Base-by-base conservation (phyloP, 2,797 vertebrate species). In the Pseudochirops corinnae region DNA sequence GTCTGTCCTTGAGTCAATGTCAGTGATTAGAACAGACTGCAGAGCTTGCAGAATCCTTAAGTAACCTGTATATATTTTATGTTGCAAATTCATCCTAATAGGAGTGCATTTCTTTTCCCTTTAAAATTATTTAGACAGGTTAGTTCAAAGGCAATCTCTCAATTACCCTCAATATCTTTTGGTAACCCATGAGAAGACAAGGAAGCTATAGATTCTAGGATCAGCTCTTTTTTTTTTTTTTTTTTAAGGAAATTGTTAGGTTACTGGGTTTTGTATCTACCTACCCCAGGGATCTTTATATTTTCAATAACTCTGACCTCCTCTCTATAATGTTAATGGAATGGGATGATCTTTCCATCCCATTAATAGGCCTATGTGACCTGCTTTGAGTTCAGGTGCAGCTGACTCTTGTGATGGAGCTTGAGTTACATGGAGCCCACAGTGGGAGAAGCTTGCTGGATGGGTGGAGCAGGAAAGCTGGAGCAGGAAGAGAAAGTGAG, bases 101-200 rank as follows among this genome's bases (percentile, higher is more conserved):
- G 0, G n/a, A 82, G 3, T 46, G 74, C 21, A 0, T 93, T 91
- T 92, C 6, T 97, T 94, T 0, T 57, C 91, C 3, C 67, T 96
- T 93, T 21, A 13, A 26, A 55, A 0, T 56, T 95, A 87, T 94
- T 96, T 97, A 93, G n/a, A 94, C 12, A 94, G 90, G 3, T 12
- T 1, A 96, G 90, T 94, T 1, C 18, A 94, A 96, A 92, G 0
- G 0, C 1, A 96, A 26, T 46, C 10, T 28, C 74, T 87, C 94
- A 26, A 7, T 24, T 93, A 29, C 1, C 0, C 90, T 94, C 1
- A 91, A 1, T 93, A 26, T 55, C 9, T 58, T 1, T 31, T 28
- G 7, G 55, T 14, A 94, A 60, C 90, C 16, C 53, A 39, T 92
- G 21, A 87, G 39, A 87, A 87, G 74, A 87, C 24, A 87, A 87